Base-by-base conservation (phyloP, 1,140 invertebrate species). In the Cotesia chilonis region DNA sequence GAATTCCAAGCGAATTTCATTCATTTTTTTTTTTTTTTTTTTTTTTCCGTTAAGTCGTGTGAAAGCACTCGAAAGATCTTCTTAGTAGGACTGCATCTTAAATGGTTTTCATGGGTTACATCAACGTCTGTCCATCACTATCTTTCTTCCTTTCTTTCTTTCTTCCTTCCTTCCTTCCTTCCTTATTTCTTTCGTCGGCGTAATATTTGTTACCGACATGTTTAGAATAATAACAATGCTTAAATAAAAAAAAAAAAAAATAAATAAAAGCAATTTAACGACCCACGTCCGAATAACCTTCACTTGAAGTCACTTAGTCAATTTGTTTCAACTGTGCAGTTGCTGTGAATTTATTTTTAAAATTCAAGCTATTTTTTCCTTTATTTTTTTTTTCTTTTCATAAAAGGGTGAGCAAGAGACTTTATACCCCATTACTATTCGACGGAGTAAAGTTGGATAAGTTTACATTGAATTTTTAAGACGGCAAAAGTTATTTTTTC, bases 1-100 rank as follows among this genome's bases (percentile, higher is more conserved):
- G 81, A 79, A 83, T 83, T 83, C 82, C 70, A 67, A 63, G 61
- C 63, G 71, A 68, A 78, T 75, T 74, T 72, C 77, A 75, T 80
- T 77, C 81, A 82, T 83, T 78, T 81, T 78, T 69, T 47, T 51
- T n/a, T 14, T 64, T 41, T 41, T 47, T 47, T 47, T 47, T 7
- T 47, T 47, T 47, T 7, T n/a, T n/a, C n/a, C 10, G 41, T 47
- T 47, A 47, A 67, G 7, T 35, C 65, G 63, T 68, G 76, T 71
- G 69, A 79, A 73, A 71, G 78, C 75, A 74, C 79, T 63, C 75
- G 52, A 71, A 80, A 79, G 81, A 83, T 76, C 75, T 72, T 74
- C 35, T 68, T 12, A 47, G 41, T 47, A 74, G 70, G 72, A 69
- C 70, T 78, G 81, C 80, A 82, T 82, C 76, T 78, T 77, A 83